Base-by-base conservation (phyloP, 2,797 vertebrate species). In the Xenopus petersii region DNA sequence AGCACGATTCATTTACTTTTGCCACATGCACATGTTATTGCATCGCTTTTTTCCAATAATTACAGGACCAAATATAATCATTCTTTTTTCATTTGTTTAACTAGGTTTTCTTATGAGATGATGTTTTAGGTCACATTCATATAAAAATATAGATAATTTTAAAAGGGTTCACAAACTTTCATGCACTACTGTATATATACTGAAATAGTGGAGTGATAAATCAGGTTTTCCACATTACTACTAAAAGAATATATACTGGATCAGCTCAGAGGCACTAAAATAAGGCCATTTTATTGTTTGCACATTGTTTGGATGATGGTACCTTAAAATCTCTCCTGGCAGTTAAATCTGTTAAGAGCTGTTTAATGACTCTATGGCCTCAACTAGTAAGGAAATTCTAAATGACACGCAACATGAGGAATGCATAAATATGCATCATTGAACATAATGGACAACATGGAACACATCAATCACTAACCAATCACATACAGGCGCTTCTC, bases 371-470 rank as follows among this genome's bases (percentile, higher is more conserved):
- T 63, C 36, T 42, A 42, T 42, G 36, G 36, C 36, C 36, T 24
- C 67, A 70, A 63, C 36, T 60, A 24, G 17, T 17, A 56, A 4
- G 4, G 10, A 64, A 61, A 71, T 10, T 66, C 67, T 21, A 64
- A 63, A 73, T 69, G 71, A 79, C 81, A 80, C 77, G 15, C 73
- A 59, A 2, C 5, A 0, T 16, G 8, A 5, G 1, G 75, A 80
- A 85, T 80, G 24, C 36, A 70, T 68, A 69, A 36, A 2, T 49
- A 15, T 17, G 21, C 61, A 69, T 71, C 74, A 79, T 77, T 82
- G 89, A 88, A 85, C 82, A 88, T 11, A 15, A 71, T 51, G 15
- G 10, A 60, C 36, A 80, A 61, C 30, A 21, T 16, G 54, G 68
- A 10, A 55, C 58, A 49, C 0, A 2, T 59, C 47, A 70, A 48